Conservation (phyloP, 2,113 vertebrate species). For the Leptobrachium ailaonicum region DNA sequence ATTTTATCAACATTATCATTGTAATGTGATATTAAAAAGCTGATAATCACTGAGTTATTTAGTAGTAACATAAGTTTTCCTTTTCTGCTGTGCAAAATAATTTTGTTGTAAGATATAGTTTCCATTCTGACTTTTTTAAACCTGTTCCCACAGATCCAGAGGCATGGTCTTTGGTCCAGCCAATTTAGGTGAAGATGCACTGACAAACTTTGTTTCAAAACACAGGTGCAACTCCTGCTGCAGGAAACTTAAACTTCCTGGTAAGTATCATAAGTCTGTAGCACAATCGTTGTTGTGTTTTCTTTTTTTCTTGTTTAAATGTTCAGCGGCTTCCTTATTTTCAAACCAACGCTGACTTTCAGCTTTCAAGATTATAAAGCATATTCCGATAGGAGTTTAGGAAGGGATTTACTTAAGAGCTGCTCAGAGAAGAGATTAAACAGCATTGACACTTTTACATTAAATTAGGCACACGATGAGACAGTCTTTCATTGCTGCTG, state of each 20-base stretch:
- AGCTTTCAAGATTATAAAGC: slow-evolving; percentile 49
- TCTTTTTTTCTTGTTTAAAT: slow-evolving; percentile 35
- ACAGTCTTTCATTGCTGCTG: slow-evolving; percentile 42
- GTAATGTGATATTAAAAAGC: too few species aligned
- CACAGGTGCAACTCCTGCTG: slow-evolving; percentile 89
- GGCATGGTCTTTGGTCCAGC: slow-evolving; percentile 91
- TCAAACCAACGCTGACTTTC: slow-evolving; percentile 36
- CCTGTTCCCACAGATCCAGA: slow-evolving; percentile 69
- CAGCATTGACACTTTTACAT: slow-evolving; percentile 50
- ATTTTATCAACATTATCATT: too few species aligned
- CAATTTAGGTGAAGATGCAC: slow-evolving; percentile 84
- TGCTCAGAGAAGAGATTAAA: slow-evolving; percentile 57
- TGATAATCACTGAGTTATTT: too few species aligned
- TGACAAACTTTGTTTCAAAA: slow-evolving; percentile 85
- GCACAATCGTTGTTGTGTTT: background rate
- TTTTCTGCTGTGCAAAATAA: too few species aligned
- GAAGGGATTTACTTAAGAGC: slow-evolving; percentile 53
- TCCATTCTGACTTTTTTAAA: too few species aligned
- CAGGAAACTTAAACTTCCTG: slow-evolving; percentile 79
- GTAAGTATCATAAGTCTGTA: slow-evolving; percentile 65
- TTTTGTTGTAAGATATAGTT: too few species aligned
- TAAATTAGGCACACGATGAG: slow-evolving; percentile 43
- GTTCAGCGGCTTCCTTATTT: slow-evolving; percentile 52
- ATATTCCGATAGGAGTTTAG: slow-evolving; percentile 49
- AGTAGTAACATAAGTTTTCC: too few species aligned